Evolutionary conservation across 2,797 vertebrate genomes (phyloP), one percentile per base, ranked within the genome.

Genomic region (Dendrocincla tyrannina): DNA sequence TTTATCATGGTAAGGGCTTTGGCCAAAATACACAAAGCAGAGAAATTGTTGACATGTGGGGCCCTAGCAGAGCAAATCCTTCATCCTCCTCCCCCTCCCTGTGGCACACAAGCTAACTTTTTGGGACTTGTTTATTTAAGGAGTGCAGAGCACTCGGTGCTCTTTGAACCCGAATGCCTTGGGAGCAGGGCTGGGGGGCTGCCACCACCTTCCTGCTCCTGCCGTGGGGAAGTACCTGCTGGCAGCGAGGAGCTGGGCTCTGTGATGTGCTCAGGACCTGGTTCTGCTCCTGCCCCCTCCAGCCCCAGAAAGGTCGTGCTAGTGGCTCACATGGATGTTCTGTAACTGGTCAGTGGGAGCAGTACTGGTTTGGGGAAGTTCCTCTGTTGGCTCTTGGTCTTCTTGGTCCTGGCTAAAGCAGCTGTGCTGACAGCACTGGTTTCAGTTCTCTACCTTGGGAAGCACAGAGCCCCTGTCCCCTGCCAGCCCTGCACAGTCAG

Each of bases 21-120:
- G 98, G 99, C 99, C 99, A 99, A 99, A 98, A 98, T 99, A 99
- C 98, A 99, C 99, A 99, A 99, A 99, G 98, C 98, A 98, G 98
- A 98, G 98, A 99, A 99, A 99, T 99, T 99, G 98, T 99, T 99
- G 99, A 99, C 99, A 99, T 99, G 98, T 99, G 99, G 98, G 99
- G 98, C 98, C 96, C 97, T 98, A 98, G 97, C 96, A 98, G 98
- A 98, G 98, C 98, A 98, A 98, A 98, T 96, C 98, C 98, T 98
- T 98, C 98, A 98, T 98, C 98, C 98, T 97, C 96, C 97, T 97
- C 69, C 98, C 96, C 94, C 73, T 94, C 89, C 96, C 50, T 3
- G 85, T 88, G 97, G 97, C 96, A 97, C 98, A 98, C 98, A 98
- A 99, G 98, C 98, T 98, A 98, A 98, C 98, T 98, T 95, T 94